Evolutionary conservation across 2,797 vertebrate genomes (phyloP).

Genomic region (Sebastolobus altivelis): DNA sequence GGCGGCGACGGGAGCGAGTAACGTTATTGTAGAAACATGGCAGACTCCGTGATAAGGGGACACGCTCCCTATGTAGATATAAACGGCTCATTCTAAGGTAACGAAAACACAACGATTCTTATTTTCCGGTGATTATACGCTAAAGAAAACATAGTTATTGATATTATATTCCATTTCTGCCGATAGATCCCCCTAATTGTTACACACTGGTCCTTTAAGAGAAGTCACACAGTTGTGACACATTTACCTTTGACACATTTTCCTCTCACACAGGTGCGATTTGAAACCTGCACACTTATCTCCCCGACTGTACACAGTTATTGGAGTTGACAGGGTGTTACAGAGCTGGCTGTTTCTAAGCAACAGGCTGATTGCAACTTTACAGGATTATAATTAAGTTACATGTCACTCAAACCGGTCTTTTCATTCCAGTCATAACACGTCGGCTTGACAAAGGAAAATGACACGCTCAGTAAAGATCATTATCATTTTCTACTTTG

Average conservation of each 20-base stretch:
- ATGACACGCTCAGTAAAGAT: constrained; percentile 40
- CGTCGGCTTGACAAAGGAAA: constrained; percentile 42
- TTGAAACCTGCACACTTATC: constrained; percentile 16
- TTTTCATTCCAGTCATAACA: constrained; percentile 41
- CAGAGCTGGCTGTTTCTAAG: constrained; percentile 56
- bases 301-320: constrained; percentile 21
- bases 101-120: no score
- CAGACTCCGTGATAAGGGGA: no score
- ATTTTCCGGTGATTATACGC: not conserved
- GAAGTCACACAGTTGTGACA: not conserved
- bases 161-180: not conserved
- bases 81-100: no score
- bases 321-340: constrained; percentile 27
- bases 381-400: constrained; percentile 59
- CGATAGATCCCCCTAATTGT: no score
- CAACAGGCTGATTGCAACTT: constrained; percentile 58
- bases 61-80: no score
- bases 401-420: constrained; percentile 58
- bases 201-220: not conserved
- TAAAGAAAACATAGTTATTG: not conserved
- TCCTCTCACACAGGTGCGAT: not conserved
- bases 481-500: constrained; percentile 45
- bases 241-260: not conserved
- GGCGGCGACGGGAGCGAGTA: rapidly evolving
- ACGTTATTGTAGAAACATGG: no score